These are phyloP conservation scores for Laticauda colubrina DNA, from an alignment of 2,113 vertebrate genomes.

Conservation along the genomic window DNA sequence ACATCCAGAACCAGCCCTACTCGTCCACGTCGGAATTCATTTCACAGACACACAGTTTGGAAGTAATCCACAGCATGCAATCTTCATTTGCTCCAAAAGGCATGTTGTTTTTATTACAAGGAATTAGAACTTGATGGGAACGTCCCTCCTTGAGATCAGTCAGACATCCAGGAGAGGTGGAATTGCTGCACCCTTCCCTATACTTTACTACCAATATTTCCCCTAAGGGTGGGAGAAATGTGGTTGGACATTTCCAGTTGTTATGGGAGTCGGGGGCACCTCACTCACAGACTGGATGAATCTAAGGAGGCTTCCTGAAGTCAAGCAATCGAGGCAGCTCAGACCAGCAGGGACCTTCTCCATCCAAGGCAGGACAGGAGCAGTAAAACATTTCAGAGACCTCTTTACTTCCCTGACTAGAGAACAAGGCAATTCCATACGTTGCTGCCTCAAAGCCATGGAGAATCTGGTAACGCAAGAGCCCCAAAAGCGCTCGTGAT, in stretches of 20 bases:
- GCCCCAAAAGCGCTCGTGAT: not conserved
- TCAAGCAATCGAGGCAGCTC: not conserved
- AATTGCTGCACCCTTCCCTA: constrained; percentile 41
- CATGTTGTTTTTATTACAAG: not conserved
- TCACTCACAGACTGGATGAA: not conserved
- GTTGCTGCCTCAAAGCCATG: not conserved
- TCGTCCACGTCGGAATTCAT: not conserved
- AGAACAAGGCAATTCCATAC: not conserved
- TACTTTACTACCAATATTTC: constrained; percentile 35
- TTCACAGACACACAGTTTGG: not conserved
- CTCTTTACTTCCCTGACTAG: not conserved
- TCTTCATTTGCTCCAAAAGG: not conserved
- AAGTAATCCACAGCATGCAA: not conserved
- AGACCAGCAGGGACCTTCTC: too few species aligned
- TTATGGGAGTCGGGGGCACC: not conserved
- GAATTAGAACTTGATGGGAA: constrained; percentile 31
- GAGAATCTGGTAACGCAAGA: not conserved
- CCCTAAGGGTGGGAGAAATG: constrained; percentile 10
- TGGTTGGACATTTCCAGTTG: constrained; percentile 37
- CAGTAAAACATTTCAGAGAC: not conserved
- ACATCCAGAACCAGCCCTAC: not conserved
- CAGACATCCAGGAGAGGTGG: constrained; percentile 24
- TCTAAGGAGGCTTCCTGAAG: not conserved
- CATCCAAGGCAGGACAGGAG: not conserved
- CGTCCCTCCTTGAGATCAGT: constrained; percentile 31